Base-by-base conservation (phyloP, 2,888 invertebrate species). In the Byasa hedistus region DNA sequence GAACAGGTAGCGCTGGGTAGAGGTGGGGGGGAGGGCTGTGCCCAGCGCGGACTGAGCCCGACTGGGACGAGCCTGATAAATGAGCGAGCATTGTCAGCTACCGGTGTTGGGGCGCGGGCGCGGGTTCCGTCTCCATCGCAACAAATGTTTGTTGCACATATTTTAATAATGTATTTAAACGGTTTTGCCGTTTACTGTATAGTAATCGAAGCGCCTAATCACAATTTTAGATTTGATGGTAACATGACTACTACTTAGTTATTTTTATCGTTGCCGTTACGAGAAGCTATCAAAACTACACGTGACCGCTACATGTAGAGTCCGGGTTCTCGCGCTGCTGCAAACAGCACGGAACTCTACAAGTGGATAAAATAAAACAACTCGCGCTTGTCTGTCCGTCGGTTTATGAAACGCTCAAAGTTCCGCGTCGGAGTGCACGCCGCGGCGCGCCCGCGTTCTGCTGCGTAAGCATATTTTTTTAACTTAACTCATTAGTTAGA, bases 41-140 rank as follows among this genome's bases (percentile, higher is more conserved):
- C 59, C 68, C 68, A 69, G 69, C 72, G 39, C 39, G 39, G 39
- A 15, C 39, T 15, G 39, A 39, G 39, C 12, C 39, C 15, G 39
- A 12, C 39, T 15, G 39, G 15, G 39, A 39, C 72, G 72, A 75
- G 69, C 70, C 70, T 77, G 76, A 77, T 75, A 73, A 77, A 76
- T 77, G 73, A 76, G 73, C 69, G 64, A 64, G 73, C 72, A 76
- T 77, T 79, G 77, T 77, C 75, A 72, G 80, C 80, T 80, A 80
- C 80, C 76, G 80, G 80, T 79, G 74, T 80, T 79, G 27, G 22
- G 64, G 73, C 69, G 61, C 59, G 61, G 17, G 48, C n/a, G 61
- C 39, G 62, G 64, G 68, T 69, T 59, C 61, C 55, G 65, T 66
- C 62, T 17, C 39, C 1, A 15, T 15, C 2, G 12, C 3, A 39